Evolutionary conservation across 1,140 invertebrate genomes (phyloP), one percentile per base, ranked within the genome.

Genomic region (Musca domestica): DNA sequence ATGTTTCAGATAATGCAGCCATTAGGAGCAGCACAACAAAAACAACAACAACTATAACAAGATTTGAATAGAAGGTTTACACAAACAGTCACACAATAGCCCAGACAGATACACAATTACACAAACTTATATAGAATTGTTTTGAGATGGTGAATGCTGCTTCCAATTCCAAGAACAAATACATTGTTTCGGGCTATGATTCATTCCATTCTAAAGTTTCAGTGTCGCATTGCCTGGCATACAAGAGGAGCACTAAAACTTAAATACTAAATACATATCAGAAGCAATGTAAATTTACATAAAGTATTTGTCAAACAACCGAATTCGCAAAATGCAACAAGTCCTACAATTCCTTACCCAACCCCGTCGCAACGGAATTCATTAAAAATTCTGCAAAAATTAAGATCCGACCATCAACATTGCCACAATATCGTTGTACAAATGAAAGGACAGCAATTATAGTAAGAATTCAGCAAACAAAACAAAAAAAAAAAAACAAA

Each of bases 1-100:
- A 58, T 58, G 54, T 58, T 58, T 58, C 12, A 27, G 23, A 58
- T 58, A 58, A 58, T 58, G 54, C 27, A 58, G 27, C 54, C 27
- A 58, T 58, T 58, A 58, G 17, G 25, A 58, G 54, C 6, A 58
- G 27, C 27, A 27, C 25, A 58, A 58, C 49, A 52, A 20, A 10
- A 52, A 52, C 1, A 52, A 17, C 22, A 56, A 52, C 27, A 30
- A 30, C 3, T 4, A 41, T 41, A 12, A 10, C 10, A 56, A 23
- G 15, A 56, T 25, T 12, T 52, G 6, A 9, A 22, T 56, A 12
- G 12, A 56, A 58, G 5, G 12, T 7, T n/a, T 30, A 56, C 22
- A 56, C 23, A 27, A 23, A 30, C 3, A 58, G 14, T 30, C 15
- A 58, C 14, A 27, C 15, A 27, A 20, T n/a, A n/a, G n/a, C n/a